Base-by-base conservation (phyloP, 2,888 invertebrate genomes). In the Eristalis intricaria region DNA sequence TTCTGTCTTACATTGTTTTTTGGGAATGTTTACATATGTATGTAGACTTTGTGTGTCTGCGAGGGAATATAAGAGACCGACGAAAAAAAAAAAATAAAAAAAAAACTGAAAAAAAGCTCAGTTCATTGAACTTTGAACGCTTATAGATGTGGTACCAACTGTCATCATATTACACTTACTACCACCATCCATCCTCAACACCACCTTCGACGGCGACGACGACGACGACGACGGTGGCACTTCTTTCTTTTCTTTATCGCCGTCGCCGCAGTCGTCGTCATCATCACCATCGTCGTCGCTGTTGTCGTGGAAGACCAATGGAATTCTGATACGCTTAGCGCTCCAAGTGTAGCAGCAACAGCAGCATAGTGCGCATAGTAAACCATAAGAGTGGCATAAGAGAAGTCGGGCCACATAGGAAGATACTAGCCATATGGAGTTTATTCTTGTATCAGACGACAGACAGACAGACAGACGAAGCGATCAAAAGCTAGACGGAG, bases 141-240 rank as follows among this genome's bases (percentile, higher is more conserved):
- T 87, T 87, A 84, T 87, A 87, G 87, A 87, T 79, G 79, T 84
- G 79, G 84, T 87, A 84, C 87, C 84, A 84, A 87, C 87, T 87
- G 87, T 87, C 87, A 84, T 87, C 87, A 87, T 84, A 84, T 87
- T 87, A 87, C 87, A 84, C 84, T 87, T 80, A 87, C 87, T 80
- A 87, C 78, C 82, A 74, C 71, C 85, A 78, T 82, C 81, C 85
- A 74, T 82, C 82, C 73, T 74, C 77, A 86, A 78, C 69, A 82
- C 86, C 87, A 80, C 84, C 84, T 84, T 76, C 76, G 79, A 73
- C 50, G 50, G 19, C 50, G 50, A 50, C 65, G 84, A n/a, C n/a
- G n/a, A n/a, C n/a, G n/a, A n/a, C 50, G 50, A 50, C 50, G 50
- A 50, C 65, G 84, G 75, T 73, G 84, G 83, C 50, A 76, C 76